Conservation (phyloP, 64 coral and sea anemone species). For the Pocillopora damicornis region DNA sequence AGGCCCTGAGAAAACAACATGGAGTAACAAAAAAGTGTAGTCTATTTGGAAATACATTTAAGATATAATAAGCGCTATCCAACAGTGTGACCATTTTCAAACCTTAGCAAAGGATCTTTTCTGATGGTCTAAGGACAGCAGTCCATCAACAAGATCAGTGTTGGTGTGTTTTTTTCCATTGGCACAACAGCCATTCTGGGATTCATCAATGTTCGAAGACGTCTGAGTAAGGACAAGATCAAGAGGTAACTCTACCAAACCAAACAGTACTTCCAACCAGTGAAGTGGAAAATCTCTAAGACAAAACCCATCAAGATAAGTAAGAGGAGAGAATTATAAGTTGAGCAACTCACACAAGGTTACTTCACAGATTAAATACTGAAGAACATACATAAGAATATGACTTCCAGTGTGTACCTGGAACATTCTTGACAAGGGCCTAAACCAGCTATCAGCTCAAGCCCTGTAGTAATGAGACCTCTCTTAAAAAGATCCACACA, state of each 20-base stretch:
- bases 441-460: slow-evolving; percentile 30
- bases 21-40: no score
- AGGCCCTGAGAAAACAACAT: no score
- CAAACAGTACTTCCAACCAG: slow-evolving; percentile 24
- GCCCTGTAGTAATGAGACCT: slow-evolving; percentile 13
- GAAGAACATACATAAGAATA: no score
- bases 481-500: slow-evolving; percentile 24
- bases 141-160: background rate
- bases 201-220: background rate
- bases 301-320: background rate
- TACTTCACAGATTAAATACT: no score
- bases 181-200: background rate
- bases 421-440: slow-evolving; percentile 14
- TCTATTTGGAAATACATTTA: no score
- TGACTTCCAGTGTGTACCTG: background rate
- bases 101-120: background rate
- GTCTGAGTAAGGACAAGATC: background rate
- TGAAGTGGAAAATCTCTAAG: slow-evolving; percentile 18
- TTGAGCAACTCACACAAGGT: no score
- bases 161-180: background rate
- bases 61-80: no score
- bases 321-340: no score
- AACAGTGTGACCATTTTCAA: no score
- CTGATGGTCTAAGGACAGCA: background rate
- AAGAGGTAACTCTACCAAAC: background rate